These are phyloP conservation scores for Drosophila antonietae DNA, from an alignment of 2,888 invertebrate genomes.

Conservation along the genomic window DNA sequence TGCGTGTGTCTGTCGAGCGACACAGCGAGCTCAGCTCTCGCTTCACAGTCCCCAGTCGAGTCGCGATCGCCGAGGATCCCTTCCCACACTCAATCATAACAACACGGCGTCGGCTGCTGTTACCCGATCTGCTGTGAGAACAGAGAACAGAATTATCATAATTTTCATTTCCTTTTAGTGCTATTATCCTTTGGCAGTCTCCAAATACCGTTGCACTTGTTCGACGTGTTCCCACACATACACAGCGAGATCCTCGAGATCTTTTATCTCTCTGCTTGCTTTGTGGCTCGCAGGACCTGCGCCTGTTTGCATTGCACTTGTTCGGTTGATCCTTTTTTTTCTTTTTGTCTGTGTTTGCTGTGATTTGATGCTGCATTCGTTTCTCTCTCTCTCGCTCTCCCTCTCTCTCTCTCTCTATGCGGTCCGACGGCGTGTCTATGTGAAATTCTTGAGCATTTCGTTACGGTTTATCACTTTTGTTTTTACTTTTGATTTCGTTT, in stretches of 20 bases:
- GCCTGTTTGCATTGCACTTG: slow-evolving; percentile 75
- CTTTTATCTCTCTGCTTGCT: slow-evolving; percentile 74
- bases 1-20: slow-evolving; percentile 78
- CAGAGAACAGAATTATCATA: slow-evolving; percentile 70
- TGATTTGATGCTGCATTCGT: slow-evolving; percentile 70
- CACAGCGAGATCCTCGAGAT: slow-evolving; percentile 59
- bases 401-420: not conserved
- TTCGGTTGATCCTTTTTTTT: slow-evolving; percentile 61
- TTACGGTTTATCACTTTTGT: slow-evolving; percentile 72
- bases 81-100: slow-evolving; percentile 75
- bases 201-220: slow-evolving; percentile 77
- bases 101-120: slow-evolving; percentile 50
- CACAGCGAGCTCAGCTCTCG: slow-evolving; percentile 33
- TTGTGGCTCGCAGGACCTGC: slow-evolving; percentile 41
- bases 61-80: slow-evolving; percentile 26
- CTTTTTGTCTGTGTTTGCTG: slow-evolving; percentile 62
- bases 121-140: slow-evolving; percentile 78
- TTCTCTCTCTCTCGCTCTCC: slow-evolving; percentile 2
- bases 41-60: not conserved
- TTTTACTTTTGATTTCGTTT: slow-evolving; percentile 73
- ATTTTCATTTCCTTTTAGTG: slow-evolving; percentile 79
- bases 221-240: slow-evolving; percentile 69
- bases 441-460: slow-evolving; percentile 56
- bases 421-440: slow-evolving; percentile 26
- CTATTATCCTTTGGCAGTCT: slow-evolving; percentile 75